Evolutionary conservation across 2,888 invertebrate genomes (phyloP).

Genomic region (Crocallis elinguaria): DNA sequence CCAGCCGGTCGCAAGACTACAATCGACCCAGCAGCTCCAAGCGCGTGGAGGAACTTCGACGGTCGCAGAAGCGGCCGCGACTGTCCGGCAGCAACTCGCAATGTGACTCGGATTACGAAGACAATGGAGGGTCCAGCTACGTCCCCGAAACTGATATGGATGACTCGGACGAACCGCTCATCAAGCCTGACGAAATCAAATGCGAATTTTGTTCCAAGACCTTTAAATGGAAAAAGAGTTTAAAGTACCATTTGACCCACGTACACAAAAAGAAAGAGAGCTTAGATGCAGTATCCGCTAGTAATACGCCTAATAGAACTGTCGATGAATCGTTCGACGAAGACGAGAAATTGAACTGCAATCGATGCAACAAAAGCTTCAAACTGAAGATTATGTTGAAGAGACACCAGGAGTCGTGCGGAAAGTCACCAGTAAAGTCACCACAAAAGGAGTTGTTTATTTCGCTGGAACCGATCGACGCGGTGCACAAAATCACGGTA

Average conservation of each 20-base stretch:
- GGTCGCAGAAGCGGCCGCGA: slow-evolving; percentile 58
- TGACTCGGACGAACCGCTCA: slow-evolving; percentile 70
- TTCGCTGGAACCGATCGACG: slow-evolving; percentile 69
- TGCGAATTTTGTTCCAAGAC: slow-evolving; percentile 63
- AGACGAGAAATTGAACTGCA: slow-evolving; percentile 66
- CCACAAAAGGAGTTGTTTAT: slow-evolving; percentile 67
- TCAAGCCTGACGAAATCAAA: slow-evolving; percentile 47
- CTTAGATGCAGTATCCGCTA: slow-evolving; percentile 30
- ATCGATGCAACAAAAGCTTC: slow-evolving; percentile 71
- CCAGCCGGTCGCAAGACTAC: slow-evolving; percentile 62
- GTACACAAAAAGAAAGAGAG: slow-evolving; percentile 49
- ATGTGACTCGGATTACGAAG: slow-evolving; percentile 71
- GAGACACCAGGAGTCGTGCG: slow-evolving; percentile 65
- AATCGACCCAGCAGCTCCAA: slow-evolving; percentile 59
- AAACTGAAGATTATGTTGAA: slow-evolving; percentile 81
- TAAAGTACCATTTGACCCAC: slow-evolving; percentile 52
- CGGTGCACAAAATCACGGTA: slow-evolving; percentile 23
- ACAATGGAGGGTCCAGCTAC: slow-evolving; percentile 60
- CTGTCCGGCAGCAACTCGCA: slow-evolving; percentile 40
- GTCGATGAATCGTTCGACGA: slow-evolving; percentile 52
- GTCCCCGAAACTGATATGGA: slow-evolving; percentile 55
- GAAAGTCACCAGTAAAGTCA: slow-evolving; percentile 44
- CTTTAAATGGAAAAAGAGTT: slow-evolving; percentile 52
- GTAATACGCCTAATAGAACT: slow-evolving; percentile 47
- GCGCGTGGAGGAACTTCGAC: slow-evolving; percentile 66